Evolutionary conservation across 2,113 vertebrate genomes (phyloP), one percentile per base, ranked within the genome.

Genomic region (Myxocyprinus asiaticus): DNA sequence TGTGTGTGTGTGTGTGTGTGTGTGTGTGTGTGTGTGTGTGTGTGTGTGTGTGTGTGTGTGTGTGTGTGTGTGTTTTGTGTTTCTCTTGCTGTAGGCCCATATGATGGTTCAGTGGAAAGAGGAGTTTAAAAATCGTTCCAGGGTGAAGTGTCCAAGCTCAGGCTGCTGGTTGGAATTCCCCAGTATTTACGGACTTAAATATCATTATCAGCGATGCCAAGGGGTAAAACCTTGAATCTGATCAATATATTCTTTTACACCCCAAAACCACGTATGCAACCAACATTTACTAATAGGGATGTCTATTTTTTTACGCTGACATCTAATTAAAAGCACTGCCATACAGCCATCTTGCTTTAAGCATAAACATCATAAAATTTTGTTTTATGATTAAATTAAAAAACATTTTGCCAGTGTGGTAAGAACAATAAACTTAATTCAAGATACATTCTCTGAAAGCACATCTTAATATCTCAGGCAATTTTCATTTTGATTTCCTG

Each of bases 131-230:
- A 94, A 93, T 14, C 94, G 94, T 73, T 96, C 96, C 43, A 93
- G 96, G 86, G 95, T 99, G 88, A 96, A 96, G 86, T 98, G 97
- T 90, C 97, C 96, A 12, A 94, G 95, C 87, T 93, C 95, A 0
- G 95, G 96, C 86, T 99, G 97, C 91, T 98, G 96, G 96, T 92
- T 98, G 91, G 96, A 99, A 89, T 99, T 98, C 85, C 96, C 97
- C 85, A 98, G 96, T 92, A 97, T 98, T 89, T 98, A 96, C 66
- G 96, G 97, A 78, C 94, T 98, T 89, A 99, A 99, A 89, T 98
- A 98, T 91, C 97, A 99, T 89, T 98, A 97, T 90, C 96, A 99
- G 88, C 95, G 97, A 85, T 99, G 96, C 92, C 96, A 95, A 85
- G 97, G 96, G 95, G 96, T 97, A 93, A 96, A 95, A 85, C 9